Base-by-base conservation (phyloP, 2,797 vertebrate genomes). In the Phoxinus dragarum region DNA sequence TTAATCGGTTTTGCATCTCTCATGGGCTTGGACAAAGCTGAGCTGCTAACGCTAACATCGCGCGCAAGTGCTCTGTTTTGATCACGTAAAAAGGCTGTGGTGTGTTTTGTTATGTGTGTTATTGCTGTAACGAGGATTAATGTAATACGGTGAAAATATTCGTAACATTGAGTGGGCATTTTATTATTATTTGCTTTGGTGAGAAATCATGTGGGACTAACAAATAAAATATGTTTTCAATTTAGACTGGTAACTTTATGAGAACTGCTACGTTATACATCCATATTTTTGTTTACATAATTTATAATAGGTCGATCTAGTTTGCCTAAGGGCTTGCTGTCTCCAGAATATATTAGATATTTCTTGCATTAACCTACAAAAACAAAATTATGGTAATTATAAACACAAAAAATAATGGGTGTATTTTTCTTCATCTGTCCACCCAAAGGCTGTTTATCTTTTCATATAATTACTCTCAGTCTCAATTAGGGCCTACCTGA, bases 41-140 rank as follows among this genome's bases (percentile, higher is more conserved):
- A 84, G 76, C 73, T 56, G 86, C 88, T 84, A 89, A 88, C 66
- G 88, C 88, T 89, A 88, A 80, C 79, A 56, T 42, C 81, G 23
- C 23, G 10, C 14, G 23, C 85, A 16, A 21, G 9, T 40, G 31
- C 23, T 71, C 49, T 44, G 54, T 61, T 81, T 19, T 78, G 44
- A 67, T 54, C 27, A 19, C 19, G 40, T 42, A 36, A 31, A 27
- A 14, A n/a, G 38, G 6, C 56, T 72, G 54, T 82, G 67, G 5
- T 59, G 21, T 47, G 31, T 40, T 38, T 14, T 59, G 34, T 7
- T 44, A 11, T 83, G 3, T 52, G 73, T 47, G 2, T 69, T 40
- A 10, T 52, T 31, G 56, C 16, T 17, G 21, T 27, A 66, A 61
- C 27, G 4, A n/a, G 40, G 52, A 84, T 78, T 69, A 69, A 61